phyloP scores from a whole-genome alignment of 2,888 invertebrate genomes.

The Rugalucina vietnamica region DNA sequence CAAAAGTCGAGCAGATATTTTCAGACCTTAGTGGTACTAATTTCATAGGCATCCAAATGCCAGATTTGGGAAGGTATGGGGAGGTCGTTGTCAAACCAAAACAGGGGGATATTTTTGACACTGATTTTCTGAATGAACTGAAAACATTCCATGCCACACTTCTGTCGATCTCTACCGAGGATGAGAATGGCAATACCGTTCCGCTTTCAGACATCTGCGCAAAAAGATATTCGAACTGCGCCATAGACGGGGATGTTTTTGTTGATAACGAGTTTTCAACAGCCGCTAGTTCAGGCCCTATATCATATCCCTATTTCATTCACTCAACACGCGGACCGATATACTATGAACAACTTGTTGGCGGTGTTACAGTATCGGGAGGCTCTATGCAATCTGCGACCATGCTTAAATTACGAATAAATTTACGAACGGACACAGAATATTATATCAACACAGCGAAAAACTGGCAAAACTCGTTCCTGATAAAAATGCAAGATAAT shows the following conservation, averaged over 20 bases:
- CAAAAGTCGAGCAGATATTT: slow-evolving; percentile 40
- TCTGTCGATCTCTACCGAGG: slow-evolving; percentile 19
- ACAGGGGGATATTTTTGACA: slow-evolving; percentile 44
- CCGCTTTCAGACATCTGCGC: slow-evolving; percentile 33
- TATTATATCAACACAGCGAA: not conserved
- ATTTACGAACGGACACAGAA: slow-evolving; percentile 11
- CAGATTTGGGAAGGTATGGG: slow-evolving; percentile 30
- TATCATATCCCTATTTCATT: slow-evolving; percentile 40
- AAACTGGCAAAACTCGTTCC: not conserved
- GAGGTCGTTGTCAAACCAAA: slow-evolving; percentile 44
- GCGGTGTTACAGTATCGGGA: not conserved
- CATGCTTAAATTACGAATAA: not conserved
- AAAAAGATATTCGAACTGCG: not conserved
- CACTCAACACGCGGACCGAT: no score
- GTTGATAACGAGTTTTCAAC: slow-evolving; percentile 32
- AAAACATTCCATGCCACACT: slow-evolving; percentile 31
- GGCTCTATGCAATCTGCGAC: not conserved
- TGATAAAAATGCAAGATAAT: not conserved
- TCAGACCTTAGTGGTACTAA: slow-evolving; percentile 51
- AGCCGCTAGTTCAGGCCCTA: not conserved
- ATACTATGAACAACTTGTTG: no score
- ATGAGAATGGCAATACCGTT: slow-evolving; percentile 2
- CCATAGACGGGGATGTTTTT: slow-evolving; percentile 20
- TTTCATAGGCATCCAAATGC: slow-evolving; percentile 36
- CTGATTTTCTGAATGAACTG: slow-evolving; percentile 41